phyloP scores from a whole-genome alignment of 2,888 invertebrate genomes.

The Sarcophaga caerulescens region DNA sequence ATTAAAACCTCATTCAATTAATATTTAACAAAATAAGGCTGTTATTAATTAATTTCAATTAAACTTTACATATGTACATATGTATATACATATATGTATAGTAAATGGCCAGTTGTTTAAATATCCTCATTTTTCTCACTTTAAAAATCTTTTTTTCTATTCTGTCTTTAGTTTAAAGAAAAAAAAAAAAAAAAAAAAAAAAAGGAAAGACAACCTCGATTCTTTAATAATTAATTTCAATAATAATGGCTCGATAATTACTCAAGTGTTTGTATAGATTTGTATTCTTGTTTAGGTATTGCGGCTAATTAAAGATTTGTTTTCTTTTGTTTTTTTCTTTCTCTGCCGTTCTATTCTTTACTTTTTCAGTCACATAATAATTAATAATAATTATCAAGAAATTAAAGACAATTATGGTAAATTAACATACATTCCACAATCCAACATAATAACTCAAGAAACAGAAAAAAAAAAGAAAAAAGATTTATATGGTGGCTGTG shows the following conservation, averaged over 20 bases:
- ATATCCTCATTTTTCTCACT: neutral
- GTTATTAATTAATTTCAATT: neutral
- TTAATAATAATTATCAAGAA: constrained; percentile 41
- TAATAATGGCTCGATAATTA: neutral
- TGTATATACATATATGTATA: too few relatives aligned
- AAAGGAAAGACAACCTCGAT: neutral
- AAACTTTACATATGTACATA: neutral
- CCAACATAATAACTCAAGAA: neutral
- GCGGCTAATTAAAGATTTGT: constrained; percentile 45
- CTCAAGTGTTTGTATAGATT: neutral
- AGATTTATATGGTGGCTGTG: neutral
- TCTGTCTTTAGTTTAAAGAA: too few relatives aligned
- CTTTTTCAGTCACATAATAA: neutral
- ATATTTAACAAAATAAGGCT: neutral
- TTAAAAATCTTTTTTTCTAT: neutral
- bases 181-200: neutral
- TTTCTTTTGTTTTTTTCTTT: constrained; percentile 22
- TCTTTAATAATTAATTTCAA: neutral
- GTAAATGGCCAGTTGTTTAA: neutral
- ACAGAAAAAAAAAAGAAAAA: neutral
- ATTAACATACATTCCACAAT: constrained; percentile 14
- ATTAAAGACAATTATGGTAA: constrained; percentile 49
- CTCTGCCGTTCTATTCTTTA: neutral
- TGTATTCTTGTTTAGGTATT: constrained; percentile 22
- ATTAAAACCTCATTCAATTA: neutral